Conservation (phyloP, 1,140 invertebrate genomes). For the Philotrypesis tridentata region DNA sequence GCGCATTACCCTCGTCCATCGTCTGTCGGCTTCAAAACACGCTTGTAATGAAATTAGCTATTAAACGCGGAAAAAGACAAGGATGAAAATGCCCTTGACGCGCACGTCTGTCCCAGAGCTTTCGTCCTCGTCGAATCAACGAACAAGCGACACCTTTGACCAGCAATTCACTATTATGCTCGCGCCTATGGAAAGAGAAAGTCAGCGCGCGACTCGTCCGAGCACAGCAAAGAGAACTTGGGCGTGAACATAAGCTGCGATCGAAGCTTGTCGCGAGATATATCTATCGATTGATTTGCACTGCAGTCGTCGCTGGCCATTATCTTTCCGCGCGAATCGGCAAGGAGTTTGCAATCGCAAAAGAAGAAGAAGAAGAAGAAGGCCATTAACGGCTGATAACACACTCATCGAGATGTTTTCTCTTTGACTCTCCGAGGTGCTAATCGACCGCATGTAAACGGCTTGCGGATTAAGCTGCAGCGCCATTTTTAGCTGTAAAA, state of each 20-base stretch:
- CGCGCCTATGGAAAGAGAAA: neutral
- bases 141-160: neutral
- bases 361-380: neutral
- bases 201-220: neutral
- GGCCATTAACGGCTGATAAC: neutral
- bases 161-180: neutral
- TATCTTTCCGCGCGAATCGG: neutral
- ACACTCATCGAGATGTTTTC: neutral
- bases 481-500: neutral
- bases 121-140: neutral
- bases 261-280: neutral
- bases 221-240: no score
- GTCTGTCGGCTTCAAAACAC: no score
- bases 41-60: no score
- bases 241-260: neutral
- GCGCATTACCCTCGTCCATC: no score
- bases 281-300: constrained; percentile 17
- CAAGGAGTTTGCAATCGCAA: neutral
- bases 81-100: no score
- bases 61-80: no score
- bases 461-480: neutral
- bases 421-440: neutral
- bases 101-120: no score
- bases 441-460: neutral
- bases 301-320: neutral